A percentile compares a stretch with the other conserved stretches of the same genome.
Conservation (phyloP, 1,140 invertebrate species). For the Drosophila dunni region DNA sequence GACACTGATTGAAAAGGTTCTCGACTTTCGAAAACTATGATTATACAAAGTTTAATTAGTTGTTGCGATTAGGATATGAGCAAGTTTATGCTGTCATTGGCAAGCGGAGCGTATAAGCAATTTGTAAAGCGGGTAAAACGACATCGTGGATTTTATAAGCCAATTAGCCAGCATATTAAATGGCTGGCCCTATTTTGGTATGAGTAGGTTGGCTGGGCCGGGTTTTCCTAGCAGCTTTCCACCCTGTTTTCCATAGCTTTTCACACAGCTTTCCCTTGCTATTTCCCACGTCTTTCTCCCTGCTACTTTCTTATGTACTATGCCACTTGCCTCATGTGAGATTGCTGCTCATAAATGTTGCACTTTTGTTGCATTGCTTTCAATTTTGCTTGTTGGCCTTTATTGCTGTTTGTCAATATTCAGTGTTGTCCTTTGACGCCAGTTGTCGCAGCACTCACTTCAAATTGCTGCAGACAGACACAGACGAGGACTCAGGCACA, state of each 20-base stretch:
- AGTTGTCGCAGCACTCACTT: constrained; percentile 60
- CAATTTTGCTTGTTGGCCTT: constrained; percentile 3
- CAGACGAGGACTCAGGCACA: not conserved
- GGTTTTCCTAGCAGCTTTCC: no score
- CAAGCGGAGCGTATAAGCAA: constrained; percentile 4
- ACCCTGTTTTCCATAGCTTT: no score
- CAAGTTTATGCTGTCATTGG: not conserved
- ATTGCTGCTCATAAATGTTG: constrained; percentile 34
- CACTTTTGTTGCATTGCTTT: not conserved
- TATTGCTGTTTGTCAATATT: constrained; percentile 44
- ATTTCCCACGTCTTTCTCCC: not conserved
- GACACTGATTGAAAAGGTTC: not conserved
- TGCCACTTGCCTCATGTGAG: constrained; percentile 12
- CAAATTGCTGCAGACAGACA: constrained; percentile 40
- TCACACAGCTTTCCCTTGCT: no score
- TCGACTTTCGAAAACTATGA: not conserved
- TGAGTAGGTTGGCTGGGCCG: no score
- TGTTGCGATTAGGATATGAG: constrained; percentile 6
- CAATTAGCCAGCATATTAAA: constrained; percentile 18
- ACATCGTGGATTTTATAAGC: constrained; percentile 1
- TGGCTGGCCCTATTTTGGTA: not conserved
- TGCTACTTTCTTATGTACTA: not conserved
- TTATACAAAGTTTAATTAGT: constrained; percentile 15
- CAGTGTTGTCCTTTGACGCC: constrained; percentile 59
- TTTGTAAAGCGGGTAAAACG: not conserved